Evolutionary conservation across 1,140 invertebrate species (phyloP).

Genomic region (Leptinotarsa lineolata): DNA sequence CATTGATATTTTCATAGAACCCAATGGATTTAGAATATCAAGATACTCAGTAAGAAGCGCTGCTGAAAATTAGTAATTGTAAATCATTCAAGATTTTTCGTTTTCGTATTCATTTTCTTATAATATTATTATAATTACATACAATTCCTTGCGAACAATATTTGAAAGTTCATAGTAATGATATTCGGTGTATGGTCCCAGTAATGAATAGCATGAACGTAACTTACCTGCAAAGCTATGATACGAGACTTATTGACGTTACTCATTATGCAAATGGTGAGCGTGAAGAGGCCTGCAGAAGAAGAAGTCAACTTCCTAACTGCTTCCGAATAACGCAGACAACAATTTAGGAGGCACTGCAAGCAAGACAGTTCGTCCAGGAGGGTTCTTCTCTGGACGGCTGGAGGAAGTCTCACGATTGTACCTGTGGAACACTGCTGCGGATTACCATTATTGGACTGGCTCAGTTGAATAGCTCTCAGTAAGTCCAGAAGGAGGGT

Average conservation of each 20-base stretch:
- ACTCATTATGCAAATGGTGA: conserved; percentile 86
- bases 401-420: conserved; percentile 61
- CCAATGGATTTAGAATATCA: too few species aligned
- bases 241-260: conserved; percentile 81
- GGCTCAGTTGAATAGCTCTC: conserved; percentile 79
- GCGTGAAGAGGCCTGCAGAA: conserved; percentile 80
- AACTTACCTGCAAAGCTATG: conserved; percentile 77
- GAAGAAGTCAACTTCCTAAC: conserved; percentile 73
- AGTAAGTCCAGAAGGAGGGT: conserved; percentile 79
- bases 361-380: conserved; percentile 88
- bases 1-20: too few species aligned
- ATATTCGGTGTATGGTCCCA: too few species aligned
- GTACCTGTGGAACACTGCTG: conserved; percentile 51
- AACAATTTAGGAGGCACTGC: conserved; percentile 82
- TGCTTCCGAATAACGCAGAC: conserved; percentile 74
- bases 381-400: conserved; percentile 69
- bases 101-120: too few species aligned
- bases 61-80: too few species aligned
- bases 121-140: too few species aligned
- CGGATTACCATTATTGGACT: conserved; percentile 56
- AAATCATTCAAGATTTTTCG: too few species aligned
- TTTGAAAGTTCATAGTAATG: too few species aligned
- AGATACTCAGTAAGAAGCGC: too few species aligned
- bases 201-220: background rate
- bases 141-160: too few species aligned